Evolutionary conservation across 1,140 invertebrate genomes (phyloP).

Genomic region (Thaumetopoea pityocampa): DNA sequence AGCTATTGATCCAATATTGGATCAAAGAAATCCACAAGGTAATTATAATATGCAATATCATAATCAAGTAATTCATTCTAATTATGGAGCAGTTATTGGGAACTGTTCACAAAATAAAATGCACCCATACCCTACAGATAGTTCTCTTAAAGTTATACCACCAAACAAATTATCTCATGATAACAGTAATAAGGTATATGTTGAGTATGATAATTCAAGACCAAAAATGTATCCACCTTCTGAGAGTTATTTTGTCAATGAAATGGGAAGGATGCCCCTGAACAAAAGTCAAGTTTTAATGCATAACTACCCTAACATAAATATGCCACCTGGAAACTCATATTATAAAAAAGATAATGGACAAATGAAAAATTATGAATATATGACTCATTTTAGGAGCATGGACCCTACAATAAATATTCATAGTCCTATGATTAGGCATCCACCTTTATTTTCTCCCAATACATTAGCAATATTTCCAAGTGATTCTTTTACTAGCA

Average conservation of each 20-base stretch:
- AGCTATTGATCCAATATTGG: slow-evolving; percentile 44
- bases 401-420: slow-evolving; percentile 46
- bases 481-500: slow-evolving; percentile 62
- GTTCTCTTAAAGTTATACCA: slow-evolving; percentile 33
- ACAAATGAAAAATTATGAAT: slow-evolving; percentile 49
- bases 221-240: slow-evolving; percentile 40
- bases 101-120: slow-evolving; percentile 54
- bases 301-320: slow-evolving; percentile 38
- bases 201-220: slow-evolving; percentile 49
- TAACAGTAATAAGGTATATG: slow-evolving; percentile 49
- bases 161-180: slow-evolving; percentile 55
- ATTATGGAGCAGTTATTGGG: slow-evolving; percentile 47
- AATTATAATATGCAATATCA: slow-evolving; percentile 45
- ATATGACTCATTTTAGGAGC: slow-evolving; percentile 42
- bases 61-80: slow-evolving; percentile 47
- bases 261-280: slow-evolving; percentile 34
- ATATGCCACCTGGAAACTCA: slow-evolving; percentile 38
- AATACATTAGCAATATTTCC: slow-evolving; percentile 62
- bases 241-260: slow-evolving; percentile 54
- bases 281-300: slow-evolving; percentile 43
- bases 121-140: slow-evolving; percentile 43
- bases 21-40: slow-evolving; percentile 52
- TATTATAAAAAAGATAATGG: slow-evolving; percentile 59
- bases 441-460: slow-evolving; percentile 63
- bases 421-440: slow-evolving; percentile 42